Base-by-base conservation (phyloP, 2,888 invertebrate species). In the Hybos culiciformis region DNA sequence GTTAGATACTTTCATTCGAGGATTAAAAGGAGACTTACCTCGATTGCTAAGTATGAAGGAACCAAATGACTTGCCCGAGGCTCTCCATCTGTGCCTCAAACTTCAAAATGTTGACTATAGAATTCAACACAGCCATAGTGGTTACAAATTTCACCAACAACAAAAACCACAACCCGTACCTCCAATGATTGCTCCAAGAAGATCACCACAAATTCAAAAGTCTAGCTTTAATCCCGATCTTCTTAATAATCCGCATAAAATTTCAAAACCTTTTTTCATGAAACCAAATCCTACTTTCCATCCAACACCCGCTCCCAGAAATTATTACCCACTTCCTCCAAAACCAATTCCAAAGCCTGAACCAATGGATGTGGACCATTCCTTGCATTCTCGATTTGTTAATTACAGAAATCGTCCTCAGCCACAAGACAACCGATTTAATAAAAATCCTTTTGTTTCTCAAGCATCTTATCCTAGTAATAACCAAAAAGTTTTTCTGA, bases 11-110 rank as follows among this genome's bases (percentile, higher is more conserved):
- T 43, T 46, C 19, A 39, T 46, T 26, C 12, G 45, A 18, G 43
- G 40, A 20, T 42, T 45, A 4, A 42, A 26, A 14, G 45, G 37
- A 14, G 42, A 45, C 33, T 15, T 45, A 11, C 42, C 42, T 6
- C 39, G 42, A 5, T 24, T 42, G 18, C 37, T 37, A 7, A 33
- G 15, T 9, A 40, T 45, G 9, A 21, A 37, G 6, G 39, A 45
- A 20, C 26, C 39, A 12, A 19, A 34, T 31, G 39, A 39, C 20
- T 19, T 39, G 11, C 43, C 43, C 2, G 39, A 39, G 14, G 39
- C 42, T 11, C 15, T 42, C 5, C 24, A 42, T 15, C 24, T 42
- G 14, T 42, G 38, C 17, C 8, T 39, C 7, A 39, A 26, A 37
- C 36, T 26, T 4, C 11, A 36, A 23, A 37, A 14, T 6, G 17